Conservation (phyloP, 2,888 invertebrate genomes). For the Geotrupes spiniger region DNA sequence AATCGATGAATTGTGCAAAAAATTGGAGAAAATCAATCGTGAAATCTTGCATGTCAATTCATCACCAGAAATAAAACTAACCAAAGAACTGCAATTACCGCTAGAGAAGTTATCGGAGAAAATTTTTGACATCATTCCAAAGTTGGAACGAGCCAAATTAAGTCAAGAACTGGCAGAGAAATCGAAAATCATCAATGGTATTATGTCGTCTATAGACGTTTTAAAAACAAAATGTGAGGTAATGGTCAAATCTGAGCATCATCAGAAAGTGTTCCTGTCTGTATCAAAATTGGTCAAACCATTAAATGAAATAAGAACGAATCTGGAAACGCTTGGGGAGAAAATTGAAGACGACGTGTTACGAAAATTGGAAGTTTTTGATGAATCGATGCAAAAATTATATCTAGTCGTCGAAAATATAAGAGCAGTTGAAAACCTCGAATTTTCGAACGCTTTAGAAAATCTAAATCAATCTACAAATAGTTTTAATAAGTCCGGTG, state of each 20-base stretch:
- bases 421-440: no score
- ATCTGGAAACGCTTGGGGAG: neutral
- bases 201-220: neutral
- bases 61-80: slow-evolving; percentile 5
- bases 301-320: neutral
- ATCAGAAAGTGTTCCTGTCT: no score
- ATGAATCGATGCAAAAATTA: neutral
- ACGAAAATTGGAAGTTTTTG: neutral
- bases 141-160: slow-evolving; percentile 10
- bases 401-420: no score
- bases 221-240: neutral
- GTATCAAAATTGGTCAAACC: neutral
- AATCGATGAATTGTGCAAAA: no score
- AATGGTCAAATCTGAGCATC: neutral
- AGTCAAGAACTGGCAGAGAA: neutral
- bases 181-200: neutral
- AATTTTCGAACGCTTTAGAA: no score
- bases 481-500: no score
- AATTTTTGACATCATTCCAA: neutral
- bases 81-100: slow-evolving; percentile 7
- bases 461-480: no score
- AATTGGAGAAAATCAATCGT: no score
- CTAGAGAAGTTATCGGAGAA: slow-evolving; percentile 8
- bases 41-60: no score
- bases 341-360: neutral